Evolutionary conservation across 2,888 invertebrate species (phyloP), one percentile per base, ranked within the genome.

Genomic region (Patella pellucida): DNA sequence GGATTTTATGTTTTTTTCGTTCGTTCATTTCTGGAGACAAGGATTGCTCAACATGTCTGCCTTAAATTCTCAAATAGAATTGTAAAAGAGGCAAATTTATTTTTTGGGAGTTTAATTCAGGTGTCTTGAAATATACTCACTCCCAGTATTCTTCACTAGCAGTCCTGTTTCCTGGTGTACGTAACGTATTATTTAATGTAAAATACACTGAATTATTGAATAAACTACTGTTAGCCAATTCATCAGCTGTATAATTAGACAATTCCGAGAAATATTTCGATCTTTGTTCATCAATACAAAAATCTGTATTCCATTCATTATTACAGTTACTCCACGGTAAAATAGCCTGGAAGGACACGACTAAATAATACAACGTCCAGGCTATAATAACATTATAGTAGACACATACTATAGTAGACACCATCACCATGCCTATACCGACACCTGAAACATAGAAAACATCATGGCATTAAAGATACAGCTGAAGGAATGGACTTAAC

Each of bases 331-430:
- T 85, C 91, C 91, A 91, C 3, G 91, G 91, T 71, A 91, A 81
- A 16, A 84, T 84, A 19, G 85, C 82, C 5, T 85, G 81, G 82
- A 91, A 89, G 3, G 91, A 91, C 84, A 87, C 86, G 80, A 89
- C 88, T 51, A 91, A 84, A 81, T 90, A 91, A 80, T 90, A 91
- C 16, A 91, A 79, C 3, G 91, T 91, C 91, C 91, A 91, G 14
- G 91, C 88, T 70, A 91, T 88, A 77, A 91, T 91, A 71, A 91
- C 89, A 78, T 91, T 91, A 84, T 91, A 91, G 82, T 91, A 91
- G 73, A 91, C 85, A 79, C 91, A 91, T n/a, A 91, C 89, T 41
- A 91, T 86, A 15, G 84, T 90, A 5, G 90, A 91, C 3, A 91
- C 88, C 27, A 91, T 84, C 69, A 90, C 88, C 91, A 91, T 91